phyloP scores from a whole-genome alignment of 2,888 invertebrate genomes.

The Drosophila stalkeri region DNA sequence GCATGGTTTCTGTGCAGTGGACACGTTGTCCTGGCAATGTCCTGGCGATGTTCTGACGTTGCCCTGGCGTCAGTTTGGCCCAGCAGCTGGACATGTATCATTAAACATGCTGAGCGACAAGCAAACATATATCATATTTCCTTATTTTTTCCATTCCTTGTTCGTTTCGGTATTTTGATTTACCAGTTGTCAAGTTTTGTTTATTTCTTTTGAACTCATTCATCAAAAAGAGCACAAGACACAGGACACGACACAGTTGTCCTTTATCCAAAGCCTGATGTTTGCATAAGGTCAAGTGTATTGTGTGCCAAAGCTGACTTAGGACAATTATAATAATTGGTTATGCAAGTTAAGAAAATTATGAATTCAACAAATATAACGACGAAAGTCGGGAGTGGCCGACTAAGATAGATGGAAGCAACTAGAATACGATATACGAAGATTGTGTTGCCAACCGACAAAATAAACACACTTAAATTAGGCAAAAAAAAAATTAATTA shows the following conservation, averaged over 20 bases:
- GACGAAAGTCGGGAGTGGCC: neutral
- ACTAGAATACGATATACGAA: too few species aligned
- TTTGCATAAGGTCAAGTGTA: neutral
- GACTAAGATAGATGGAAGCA: neutral
- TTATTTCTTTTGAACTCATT: slow-evolving; percentile 21
- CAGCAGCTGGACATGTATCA: slow-evolving; percentile 42
- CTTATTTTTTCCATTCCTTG: neutral
- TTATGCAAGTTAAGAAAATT: neutral
- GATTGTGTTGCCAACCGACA: too few species aligned
- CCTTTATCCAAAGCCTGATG: neutral
- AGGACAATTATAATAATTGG: slow-evolving; percentile 6
- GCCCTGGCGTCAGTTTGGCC: slow-evolving; percentile 30
- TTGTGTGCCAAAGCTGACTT: slow-evolving; percentile 1
- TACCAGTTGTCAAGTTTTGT: slow-evolving; percentile 5
- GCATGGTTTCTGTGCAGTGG: slow-evolving; percentile 2
- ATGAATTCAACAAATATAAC: neutral
- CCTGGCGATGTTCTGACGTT: slow-evolving; percentile 5
- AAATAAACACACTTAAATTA: too few species aligned
- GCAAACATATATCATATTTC: slow-evolving; percentile 34
- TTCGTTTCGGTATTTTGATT: slow-evolving; percentile 19
- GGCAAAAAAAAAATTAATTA: too few species aligned
- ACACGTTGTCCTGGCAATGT: slow-evolving; percentile 11
- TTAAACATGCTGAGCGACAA: slow-evolving; percentile 40
- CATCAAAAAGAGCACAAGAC: slow-evolving; percentile 33
- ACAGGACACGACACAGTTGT: neutral